A percentile compares a stretch with the other conserved stretches of the same genome.
phyloP scores from a whole-genome alignment of 2,797 vertebrate genomes.

The Lacerta agilis region DNA sequence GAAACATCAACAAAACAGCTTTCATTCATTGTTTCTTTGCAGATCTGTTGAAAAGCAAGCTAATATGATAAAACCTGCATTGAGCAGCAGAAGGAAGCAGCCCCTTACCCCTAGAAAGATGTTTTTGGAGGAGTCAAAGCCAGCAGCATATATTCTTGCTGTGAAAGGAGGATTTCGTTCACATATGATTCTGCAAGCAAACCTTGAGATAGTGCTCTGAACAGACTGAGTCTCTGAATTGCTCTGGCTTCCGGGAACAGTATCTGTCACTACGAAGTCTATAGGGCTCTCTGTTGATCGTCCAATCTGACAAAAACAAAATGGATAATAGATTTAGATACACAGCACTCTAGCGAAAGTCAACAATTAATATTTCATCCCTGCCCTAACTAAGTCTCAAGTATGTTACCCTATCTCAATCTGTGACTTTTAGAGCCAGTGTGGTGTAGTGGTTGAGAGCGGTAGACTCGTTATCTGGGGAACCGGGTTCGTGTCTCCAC shows the following conservation, averaged over 20 bases:
- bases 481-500: no score
- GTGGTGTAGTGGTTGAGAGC: no score
- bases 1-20: constrained; percentile 35
- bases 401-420: not conserved
- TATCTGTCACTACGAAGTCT: constrained; percentile 99
- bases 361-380: not conserved
- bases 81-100: not conserved
- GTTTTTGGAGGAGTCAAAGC: constrained; percentile 98
- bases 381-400: constrained; percentile 11
- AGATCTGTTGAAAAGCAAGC: not conserved
- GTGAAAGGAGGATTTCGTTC: constrained; percentile 94
- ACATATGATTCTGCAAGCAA: constrained; percentile 97
- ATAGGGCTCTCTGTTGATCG: constrained; percentile 97
- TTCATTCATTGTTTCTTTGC: not conserved
- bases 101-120: constrained; percentile 96
- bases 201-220: constrained; percentile 98
- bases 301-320: constrained; percentile 85
- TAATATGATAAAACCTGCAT: constrained; percentile 24
- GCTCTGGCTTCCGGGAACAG: constrained; percentile 94
- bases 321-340: constrained; percentile 1
- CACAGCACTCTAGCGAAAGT: not conserved
- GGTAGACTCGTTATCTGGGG: no score
- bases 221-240: constrained; percentile 95
- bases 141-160: constrained; percentile 96
- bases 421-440: not conserved